Evolutionary conservation across 2,888 invertebrate genomes (phyloP), one percentile per base, ranked within the genome.

Genomic region (Aphodius granarius): DNA sequence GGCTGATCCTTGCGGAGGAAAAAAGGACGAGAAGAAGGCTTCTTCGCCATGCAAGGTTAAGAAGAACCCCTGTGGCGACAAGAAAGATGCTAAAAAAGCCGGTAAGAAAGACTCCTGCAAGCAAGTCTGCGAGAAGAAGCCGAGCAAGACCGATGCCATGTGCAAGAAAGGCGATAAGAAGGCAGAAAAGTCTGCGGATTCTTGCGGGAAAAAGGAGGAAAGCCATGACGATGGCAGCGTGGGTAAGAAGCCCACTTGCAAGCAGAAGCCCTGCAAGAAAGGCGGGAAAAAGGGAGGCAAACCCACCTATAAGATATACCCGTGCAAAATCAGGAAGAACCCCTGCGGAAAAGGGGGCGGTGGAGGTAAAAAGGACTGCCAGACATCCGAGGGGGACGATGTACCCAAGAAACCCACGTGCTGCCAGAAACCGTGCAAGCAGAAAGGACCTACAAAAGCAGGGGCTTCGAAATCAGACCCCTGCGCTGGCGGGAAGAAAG

Each of bases 281-380:
- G 20, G 17, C 18, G 21, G 66, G 66, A 22, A 70, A 18, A 23
- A 22, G 71, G 68, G 21, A 66, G 23, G 5, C 17, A n/a, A 21
- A 15, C 43, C 23, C 21, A 5, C 21, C n/a, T 43, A 71, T 23
- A 66, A 66, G 78, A 74, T 20, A 6, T 43, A 43, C 43, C 73
- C 74, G 20, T 78, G 79, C 63, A 15, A 66, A 23, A 75, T 74
- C 62, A 13, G 19, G 21, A 75, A 78, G 73, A 62, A 73, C 22
- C 21, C 66, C 23, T 23, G 63, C 17, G 23, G 43, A 5, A 19
- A 19, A 17, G 73, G 18, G n/a, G 22, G 16, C 13, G 17, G 6
- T 15, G 22, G 17, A 9, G 66, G 15, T 9, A 21, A 21, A 15
- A 15, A 23, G 15, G n/a, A 15, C 16, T 66, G 73, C 17, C 43